phyloP scores from a whole-genome alignment of 2,888 invertebrate species.

The Oscheius myriophilus region DNA sequence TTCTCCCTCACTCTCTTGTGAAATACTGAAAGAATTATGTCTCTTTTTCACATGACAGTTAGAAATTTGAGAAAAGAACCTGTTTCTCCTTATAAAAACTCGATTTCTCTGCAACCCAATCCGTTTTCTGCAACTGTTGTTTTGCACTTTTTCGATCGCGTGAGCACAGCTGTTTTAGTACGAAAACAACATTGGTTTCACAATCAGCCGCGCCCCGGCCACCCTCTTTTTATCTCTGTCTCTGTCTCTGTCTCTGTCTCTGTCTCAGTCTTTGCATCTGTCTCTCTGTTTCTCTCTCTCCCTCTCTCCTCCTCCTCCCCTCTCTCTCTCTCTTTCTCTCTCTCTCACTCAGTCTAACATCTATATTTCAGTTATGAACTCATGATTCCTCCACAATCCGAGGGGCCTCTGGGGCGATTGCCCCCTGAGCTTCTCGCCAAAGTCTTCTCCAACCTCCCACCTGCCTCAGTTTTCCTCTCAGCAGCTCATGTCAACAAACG shows the following conservation, averaged over 20 bases:
- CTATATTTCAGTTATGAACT: background rate
- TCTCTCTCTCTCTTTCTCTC: slow-evolving; percentile 3
- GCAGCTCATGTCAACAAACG: slow-evolving; percentile 37
- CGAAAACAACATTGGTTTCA: background rate
- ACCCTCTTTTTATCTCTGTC: background rate
- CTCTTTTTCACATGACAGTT: background rate
- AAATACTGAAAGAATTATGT: too few species aligned
- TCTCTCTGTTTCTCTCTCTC: background rate
- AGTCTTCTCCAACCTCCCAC: slow-evolving; percentile 35
- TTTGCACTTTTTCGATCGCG: background rate
- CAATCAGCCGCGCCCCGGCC: background rate
- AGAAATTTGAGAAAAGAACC: too few species aligned
- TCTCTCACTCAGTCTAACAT: background rate
- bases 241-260: too few species aligned
- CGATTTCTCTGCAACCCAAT: background rate
- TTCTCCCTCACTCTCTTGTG: too few species aligned
- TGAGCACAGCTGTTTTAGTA: background rate
- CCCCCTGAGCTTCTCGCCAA: slow-evolving; percentile 24
- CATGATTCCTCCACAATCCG: slow-evolving; percentile 3
- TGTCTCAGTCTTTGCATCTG: too few species aligned
- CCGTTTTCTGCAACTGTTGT: background rate
- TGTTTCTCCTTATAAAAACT: too few species aligned
- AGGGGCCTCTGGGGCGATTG: slow-evolving; percentile 8
- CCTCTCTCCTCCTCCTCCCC: background rate
- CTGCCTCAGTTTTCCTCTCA: slow-evolving; percentile 34